Evolutionary conservation across 2,113 vertebrate species (phyloP).

Genomic region (Saimiri boliviensis): DNA sequence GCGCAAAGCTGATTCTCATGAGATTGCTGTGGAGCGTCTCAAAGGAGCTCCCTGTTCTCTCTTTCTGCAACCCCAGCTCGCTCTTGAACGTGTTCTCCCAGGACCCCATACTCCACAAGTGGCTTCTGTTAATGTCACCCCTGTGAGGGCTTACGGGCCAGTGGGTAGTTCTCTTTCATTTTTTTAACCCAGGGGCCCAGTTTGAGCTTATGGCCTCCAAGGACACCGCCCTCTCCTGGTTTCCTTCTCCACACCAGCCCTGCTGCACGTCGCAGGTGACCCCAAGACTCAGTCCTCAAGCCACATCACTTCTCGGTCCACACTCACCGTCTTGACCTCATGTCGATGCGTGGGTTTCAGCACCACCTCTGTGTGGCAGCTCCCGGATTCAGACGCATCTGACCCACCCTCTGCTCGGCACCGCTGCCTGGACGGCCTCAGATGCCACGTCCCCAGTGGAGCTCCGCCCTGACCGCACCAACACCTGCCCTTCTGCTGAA

Average conservation of each 20-base stretch:
- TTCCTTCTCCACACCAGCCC: neutral
- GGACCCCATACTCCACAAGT: neutral
- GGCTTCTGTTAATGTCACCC: neutral
- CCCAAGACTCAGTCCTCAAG: neutral
- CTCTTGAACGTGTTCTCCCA: neutral
- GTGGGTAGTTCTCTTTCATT: neutral
- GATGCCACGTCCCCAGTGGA: rapidly evolving
- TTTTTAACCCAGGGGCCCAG: neutral
- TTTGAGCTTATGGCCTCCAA: neutral
- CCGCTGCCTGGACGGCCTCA: neutral
- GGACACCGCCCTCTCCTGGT: neutral
- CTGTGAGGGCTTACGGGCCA: rapidly evolving
- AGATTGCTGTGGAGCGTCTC: neutral
- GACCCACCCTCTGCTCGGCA: rapidly evolving
- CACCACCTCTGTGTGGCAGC: rapidly evolving
- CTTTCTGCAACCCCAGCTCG: neutral
- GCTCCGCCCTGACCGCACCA: rapidly evolving
- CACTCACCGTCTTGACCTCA: rapidly evolving
- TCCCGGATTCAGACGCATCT: neutral
- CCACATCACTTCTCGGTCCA: rapidly evolving
- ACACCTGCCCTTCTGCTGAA: rapidly evolving
- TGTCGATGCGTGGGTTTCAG: rapidly evolving
- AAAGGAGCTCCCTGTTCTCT: rapidly evolving
- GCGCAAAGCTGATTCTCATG: neutral
- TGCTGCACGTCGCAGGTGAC: neutral